These are phyloP conservation scores for Hanleya hanleyi DNA, from an alignment of 2,888 invertebrate species.

Conservation along the genomic window DNA sequence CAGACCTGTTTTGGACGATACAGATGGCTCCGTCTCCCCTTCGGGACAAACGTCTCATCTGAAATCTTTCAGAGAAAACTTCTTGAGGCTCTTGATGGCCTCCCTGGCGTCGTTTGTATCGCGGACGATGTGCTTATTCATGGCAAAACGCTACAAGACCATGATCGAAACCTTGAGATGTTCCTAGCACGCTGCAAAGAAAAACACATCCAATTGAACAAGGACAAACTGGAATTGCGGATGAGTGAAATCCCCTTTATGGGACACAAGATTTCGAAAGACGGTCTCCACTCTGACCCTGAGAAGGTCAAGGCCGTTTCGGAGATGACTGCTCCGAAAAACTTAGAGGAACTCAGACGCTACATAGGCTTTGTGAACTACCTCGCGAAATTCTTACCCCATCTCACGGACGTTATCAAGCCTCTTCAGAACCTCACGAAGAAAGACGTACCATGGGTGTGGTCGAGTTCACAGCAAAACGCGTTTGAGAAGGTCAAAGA, in stretches of 20 bases:
- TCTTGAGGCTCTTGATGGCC: too few relatives aligned
- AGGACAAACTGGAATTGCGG: too few relatives aligned
- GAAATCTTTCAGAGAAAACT: too few relatives aligned
- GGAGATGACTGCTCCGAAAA: neutral
- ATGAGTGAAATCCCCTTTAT: neutral
- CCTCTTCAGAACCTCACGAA: neutral
- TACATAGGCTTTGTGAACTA: constrained; percentile 18
- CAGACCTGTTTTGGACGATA: too few relatives aligned
- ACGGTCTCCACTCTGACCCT: neutral
- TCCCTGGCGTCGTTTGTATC: too few relatives aligned
- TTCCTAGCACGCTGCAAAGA: too few relatives aligned
- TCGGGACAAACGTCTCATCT: too few relatives aligned
- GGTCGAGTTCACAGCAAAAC: neutral
- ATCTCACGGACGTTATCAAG: constrained; percentile 2
- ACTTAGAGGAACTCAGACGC: neutral
- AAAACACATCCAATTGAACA: too few relatives aligned
- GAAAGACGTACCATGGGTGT: neutral
- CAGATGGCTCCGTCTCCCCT: too few relatives aligned
- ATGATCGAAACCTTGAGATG: too few relatives aligned
- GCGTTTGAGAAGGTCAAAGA: neutral
- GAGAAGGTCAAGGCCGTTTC: constrained; percentile 9
- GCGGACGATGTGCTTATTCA: too few relatives aligned
- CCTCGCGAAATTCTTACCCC: constrained; percentile 13
- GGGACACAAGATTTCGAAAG: neutral
- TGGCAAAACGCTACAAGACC: too few relatives aligned